A percentile compares a stretch with the other conserved stretches of the same genome.
Conservation (phyloP, 92 coral and sea anemone species). For the Bergia sp. region DNA sequence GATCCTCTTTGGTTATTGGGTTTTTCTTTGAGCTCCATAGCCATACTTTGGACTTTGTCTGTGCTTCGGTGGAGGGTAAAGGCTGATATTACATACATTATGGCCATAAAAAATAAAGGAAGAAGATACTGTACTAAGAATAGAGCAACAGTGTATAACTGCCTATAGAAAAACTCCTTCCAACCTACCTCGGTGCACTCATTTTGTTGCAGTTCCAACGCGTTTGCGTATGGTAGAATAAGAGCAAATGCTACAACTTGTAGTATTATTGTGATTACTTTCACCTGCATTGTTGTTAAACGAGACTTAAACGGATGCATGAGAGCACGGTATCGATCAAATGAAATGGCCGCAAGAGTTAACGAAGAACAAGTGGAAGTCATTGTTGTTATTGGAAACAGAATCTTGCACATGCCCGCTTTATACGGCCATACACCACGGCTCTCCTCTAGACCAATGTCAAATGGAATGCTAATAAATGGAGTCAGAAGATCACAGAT, state of each 20-base stretch:
- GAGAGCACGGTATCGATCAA: conserved; percentile 78
- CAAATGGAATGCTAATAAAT: conserved; percentile 85
- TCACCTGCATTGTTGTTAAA: conserved; percentile 59
- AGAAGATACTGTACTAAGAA: conserved; percentile 80
- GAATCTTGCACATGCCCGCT: conserved; percentile 61
- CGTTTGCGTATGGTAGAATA: conserved; percentile 59
- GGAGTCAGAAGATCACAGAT: conserved; percentile 76
- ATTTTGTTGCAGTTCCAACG: conserved; percentile 32
- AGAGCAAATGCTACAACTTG: conserved; percentile 48
- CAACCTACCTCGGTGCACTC: conserved; percentile 71
- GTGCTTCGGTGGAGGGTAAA: conserved; percentile 6
- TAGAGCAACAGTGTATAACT: conserved; percentile 71
- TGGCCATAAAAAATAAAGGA: conserved; percentile 78
- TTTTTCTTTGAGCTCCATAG: conserved; percentile 4
- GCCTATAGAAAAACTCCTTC: conserved; percentile 62
- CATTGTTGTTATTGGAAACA: conserved; percentile 89
- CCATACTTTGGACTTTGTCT: conserved; percentile 7
- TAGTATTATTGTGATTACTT: conserved; percentile 35
- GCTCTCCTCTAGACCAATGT: conserved; percentile 75
- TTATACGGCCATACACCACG: conserved; percentile 81
- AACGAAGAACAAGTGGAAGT: conserved; percentile 87
- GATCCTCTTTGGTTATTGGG: not conserved
- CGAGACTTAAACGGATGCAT: conserved; percentile 78
- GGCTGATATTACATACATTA: conserved; percentile 69
- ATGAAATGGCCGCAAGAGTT: conserved; percentile 81